These are phyloP conservation scores for Carterocephalus palaemon DNA, from an alignment of 2,888 invertebrate species.

Conservation along the genomic window DNA sequence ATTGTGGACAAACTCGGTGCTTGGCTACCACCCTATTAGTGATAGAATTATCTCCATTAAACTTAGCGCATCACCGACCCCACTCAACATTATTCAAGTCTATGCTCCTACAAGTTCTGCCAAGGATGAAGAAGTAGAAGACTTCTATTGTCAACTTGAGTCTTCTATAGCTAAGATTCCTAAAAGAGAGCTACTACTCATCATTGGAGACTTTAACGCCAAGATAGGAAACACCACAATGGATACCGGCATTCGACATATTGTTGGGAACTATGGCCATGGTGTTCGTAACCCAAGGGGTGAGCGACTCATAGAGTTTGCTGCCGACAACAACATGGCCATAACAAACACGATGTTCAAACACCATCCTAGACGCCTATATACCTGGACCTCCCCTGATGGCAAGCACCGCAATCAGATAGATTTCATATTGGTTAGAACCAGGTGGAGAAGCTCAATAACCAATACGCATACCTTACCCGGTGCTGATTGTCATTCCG, in stretches of 20 bases:
- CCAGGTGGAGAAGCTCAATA: slow-evolving; percentile 23
- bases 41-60: neutral
- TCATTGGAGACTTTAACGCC: neutral
- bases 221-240: slow-evolving; percentile 9
- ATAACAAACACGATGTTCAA: neutral
- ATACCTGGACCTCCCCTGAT: neutral
- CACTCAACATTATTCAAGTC: slow-evolving; percentile 19
- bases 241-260: neutral
- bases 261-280: slow-evolving; percentile 22
- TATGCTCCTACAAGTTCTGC: slow-evolving; percentile 24
- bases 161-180: slow-evolving; percentile 10
- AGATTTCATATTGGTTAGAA: slow-evolving; percentile 23
- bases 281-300: neutral
- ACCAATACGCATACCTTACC: slow-evolving; percentile 14
- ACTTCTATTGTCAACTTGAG: slow-evolving; percentile 18
- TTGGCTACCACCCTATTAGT: slow-evolving; percentile 19
- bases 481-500: slow-evolving; percentile 3
- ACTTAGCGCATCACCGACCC: slow-evolving; percentile 10
- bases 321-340: slow-evolving; percentile 2
- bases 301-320: neutral
- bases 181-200: slow-evolving; percentile 3
- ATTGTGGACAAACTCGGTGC: neutral
- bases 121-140: slow-evolving; percentile 12
- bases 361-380: neutral
- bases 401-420: too few relatives aligned